Percentiles rank a stretch among this genome's conserved stretches.
These are phyloP conservation scores for Drosophila melanosoma DNA, from an alignment of 2,888 invertebrate species.

Conservation along the genomic window DNA sequence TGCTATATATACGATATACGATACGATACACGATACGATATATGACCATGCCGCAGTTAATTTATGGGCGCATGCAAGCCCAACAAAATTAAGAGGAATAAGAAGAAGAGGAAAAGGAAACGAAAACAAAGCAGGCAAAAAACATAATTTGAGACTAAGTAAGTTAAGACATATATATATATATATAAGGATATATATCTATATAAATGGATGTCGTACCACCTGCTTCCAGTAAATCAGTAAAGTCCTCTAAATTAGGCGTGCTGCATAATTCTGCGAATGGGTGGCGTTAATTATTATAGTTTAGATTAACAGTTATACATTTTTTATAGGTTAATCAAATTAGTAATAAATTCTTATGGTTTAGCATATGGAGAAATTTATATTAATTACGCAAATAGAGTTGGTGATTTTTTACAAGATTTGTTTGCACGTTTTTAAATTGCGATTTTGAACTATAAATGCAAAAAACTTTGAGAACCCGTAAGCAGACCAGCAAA, in stretches of 20 bases:
- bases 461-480: no score
- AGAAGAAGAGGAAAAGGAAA: constrained; percentile 12
- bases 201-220: constrained; percentile 82
- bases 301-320: constrained; percentile 14
- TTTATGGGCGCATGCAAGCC: constrained; percentile 60
- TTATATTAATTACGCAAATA: neutral
- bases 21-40: constrained; percentile 31
- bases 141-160: constrained; percentile 23
- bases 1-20: constrained; percentile 44
- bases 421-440: no score
- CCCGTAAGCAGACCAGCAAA: neutral
- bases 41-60: constrained; percentile 35
- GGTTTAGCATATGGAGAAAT: neutral
- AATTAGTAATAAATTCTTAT: neutral
- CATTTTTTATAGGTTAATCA: constrained; percentile 1
- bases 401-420: neutral
- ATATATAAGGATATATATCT: neutral
- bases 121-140: constrained; percentile 18
- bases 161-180: constrained; percentile 19
- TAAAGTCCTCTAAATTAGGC: constrained; percentile 86
- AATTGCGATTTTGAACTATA: no score
- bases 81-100: constrained; percentile 22
- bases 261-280: constrained; percentile 82
- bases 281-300: constrained; percentile 33
- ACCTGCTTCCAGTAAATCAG: constrained; percentile 85